Evolutionary conservation across 2,797 vertebrate species (phyloP).

Genomic region (Sebastes variabilis): DNA sequence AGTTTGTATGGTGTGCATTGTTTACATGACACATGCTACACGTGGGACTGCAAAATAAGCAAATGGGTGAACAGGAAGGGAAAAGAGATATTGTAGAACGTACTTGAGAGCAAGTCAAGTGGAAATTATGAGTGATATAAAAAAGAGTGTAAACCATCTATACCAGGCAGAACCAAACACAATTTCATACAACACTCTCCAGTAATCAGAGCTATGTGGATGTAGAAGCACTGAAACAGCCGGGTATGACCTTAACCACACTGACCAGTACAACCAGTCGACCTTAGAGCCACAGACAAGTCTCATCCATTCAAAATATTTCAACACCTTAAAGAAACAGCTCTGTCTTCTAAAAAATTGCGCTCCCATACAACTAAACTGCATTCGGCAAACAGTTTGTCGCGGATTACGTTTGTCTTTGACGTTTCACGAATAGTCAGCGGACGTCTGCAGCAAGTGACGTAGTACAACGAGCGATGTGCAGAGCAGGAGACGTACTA

Average conservation of each 20-base stretch:
- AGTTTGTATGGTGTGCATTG: not conserved
- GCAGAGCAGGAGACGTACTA: fast-evolving
- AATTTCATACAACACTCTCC: not conserved
- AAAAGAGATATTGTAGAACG: not conserved
- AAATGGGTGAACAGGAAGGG: not conserved
- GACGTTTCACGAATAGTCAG: not conserved
- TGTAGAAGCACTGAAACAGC: not conserved
- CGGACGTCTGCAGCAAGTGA: not conserved
- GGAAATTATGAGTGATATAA: not conserved
- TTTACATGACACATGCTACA: not conserved
- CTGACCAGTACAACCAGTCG: not conserved
- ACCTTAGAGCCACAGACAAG: not conserved
- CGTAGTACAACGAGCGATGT: no score
- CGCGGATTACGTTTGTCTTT: no score
- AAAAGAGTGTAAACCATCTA: not conserved
- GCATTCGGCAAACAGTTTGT: no score
- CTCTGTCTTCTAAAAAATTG: not conserved
- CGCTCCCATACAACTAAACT: not conserved
- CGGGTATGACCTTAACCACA: not conserved
- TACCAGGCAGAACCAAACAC: not conserved
- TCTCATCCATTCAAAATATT: not conserved
- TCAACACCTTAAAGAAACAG: not conserved
- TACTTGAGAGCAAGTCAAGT: not conserved
- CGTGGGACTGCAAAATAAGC: not conserved
- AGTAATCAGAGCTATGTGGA: not conserved